Conservation (phyloP, 1,140 invertebrate genomes). For the Pseudomyrmex pallidus region DNA sequence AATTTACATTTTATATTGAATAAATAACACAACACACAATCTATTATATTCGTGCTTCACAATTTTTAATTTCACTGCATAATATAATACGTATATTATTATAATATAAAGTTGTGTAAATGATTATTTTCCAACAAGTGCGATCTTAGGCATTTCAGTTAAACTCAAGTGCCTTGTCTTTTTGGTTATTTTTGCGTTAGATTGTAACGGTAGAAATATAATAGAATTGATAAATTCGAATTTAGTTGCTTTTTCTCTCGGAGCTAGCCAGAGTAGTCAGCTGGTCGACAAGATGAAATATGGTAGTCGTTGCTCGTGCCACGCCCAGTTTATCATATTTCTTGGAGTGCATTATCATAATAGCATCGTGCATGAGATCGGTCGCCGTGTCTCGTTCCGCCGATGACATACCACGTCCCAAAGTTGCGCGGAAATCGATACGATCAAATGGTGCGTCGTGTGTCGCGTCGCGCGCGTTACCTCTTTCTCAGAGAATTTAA, state of each 20-base stretch:
- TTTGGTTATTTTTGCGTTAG: neutral
- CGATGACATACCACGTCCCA: conserved; percentile 60
- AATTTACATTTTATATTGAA: too few species aligned
- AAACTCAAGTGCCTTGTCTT: neutral
- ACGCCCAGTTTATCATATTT: conserved; percentile 81
- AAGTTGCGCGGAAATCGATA: conserved; percentile 65
- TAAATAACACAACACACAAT: too few species aligned
- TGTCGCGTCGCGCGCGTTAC: too few species aligned
- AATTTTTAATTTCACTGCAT: too few species aligned
- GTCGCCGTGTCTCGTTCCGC: conserved; percentile 59
- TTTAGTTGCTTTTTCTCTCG: conserved; percentile 8
- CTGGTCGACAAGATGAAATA: conserved; percentile 74
- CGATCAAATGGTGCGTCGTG: neutral
- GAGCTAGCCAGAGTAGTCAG: conserved; percentile 49
- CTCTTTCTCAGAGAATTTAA: neutral
- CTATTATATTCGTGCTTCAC: too few species aligned
- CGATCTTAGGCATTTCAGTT: neutral
- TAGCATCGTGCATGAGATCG: conserved; percentile 71
- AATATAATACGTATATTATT: neutral
- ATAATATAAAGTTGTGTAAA: neutral
- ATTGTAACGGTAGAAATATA: conserved; percentile 1
- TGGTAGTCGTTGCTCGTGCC: conserved; percentile 75
- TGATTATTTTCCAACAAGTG: neutral
- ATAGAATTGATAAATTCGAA: conserved; percentile 17
- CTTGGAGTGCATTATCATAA: conserved; percentile 80